phyloP scores from a whole-genome alignment of 2,113 vertebrate species.

The Leptobrachium ailaonicum region DNA sequence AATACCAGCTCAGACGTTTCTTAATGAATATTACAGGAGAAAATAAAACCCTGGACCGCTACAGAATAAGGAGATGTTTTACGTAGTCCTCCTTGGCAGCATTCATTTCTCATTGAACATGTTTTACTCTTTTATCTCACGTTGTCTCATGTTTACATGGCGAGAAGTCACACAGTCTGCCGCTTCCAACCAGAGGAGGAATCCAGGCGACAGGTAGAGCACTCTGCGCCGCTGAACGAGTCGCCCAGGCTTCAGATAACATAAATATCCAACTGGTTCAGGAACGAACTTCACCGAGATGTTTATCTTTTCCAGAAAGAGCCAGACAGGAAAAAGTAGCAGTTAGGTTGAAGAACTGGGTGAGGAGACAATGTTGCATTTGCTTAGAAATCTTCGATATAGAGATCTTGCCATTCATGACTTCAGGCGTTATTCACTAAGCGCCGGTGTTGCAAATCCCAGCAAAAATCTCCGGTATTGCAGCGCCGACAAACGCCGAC shows the following conservation, averaged over 20 bases:
- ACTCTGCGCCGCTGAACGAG: neutral
- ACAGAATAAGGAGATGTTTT: too few species aligned
- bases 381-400: neutral
- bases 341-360: neutral
- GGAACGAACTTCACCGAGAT: conserved; percentile 1
- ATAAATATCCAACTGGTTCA: conserved; percentile 39
- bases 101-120: too few species aligned
- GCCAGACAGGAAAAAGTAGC: neutral
- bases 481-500: too few species aligned
- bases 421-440: too few species aligned
- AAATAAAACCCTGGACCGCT: too few species aligned
- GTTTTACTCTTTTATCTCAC: neutral
- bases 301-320: conserved; percentile 22
- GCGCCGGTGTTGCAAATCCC: too few species aligned
- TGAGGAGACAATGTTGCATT: neutral
- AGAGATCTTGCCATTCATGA: too few species aligned
- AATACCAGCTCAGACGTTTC: too few species aligned
- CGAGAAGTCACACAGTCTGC: conserved; percentile 34
- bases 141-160: conserved; percentile 10
- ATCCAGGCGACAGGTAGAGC: conserved; percentile 20
- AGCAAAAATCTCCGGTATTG: too few species aligned
- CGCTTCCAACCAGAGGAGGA: neutral
- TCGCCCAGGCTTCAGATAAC: conserved; percentile 22
- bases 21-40: too few species aligned
- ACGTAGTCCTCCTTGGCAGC: too few species aligned